Evolutionary conservation across 2,888 invertebrate species (phyloP), one percentile per base, ranked within the genome.

Genomic region (Sarcophaga caerulescens): DNA sequence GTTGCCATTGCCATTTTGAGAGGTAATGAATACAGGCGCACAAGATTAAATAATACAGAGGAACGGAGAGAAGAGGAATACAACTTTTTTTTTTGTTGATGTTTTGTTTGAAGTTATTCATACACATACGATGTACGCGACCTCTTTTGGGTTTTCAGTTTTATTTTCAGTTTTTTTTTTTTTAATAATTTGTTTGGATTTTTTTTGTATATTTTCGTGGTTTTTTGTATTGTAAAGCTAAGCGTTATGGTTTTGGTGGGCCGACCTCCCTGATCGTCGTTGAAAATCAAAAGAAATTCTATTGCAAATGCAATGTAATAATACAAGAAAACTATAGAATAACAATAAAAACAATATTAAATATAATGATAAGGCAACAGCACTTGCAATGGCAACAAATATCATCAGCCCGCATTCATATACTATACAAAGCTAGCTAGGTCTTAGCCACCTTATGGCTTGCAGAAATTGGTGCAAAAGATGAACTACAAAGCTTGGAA

Each of bases 191-290:
- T 59, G 62, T 12, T 66, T 11, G 14, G 47, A 47, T 8, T 35
- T 35, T 35, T 19, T 44, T 6, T 17, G 19, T 60, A n/a, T 11
- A 45, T 4, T 75, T 47, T 25, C 35, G 4, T 0, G 59, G n/a
- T 44, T 65, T 71, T 35, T 35, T 35, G 25, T 60, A 60, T 71
- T 76, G 60, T 82, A 14, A 70, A 70, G 59, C 47, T 60, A 25
- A 12, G 35, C 52, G 62, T n/a, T 78, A 52, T 23, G 68, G 68
- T 44, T 45, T 75, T 75, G 79, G 59, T 65, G 65, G 73, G 68
- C 23, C 84, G 86, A 86, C 86, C 86, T 84, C 70, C 84, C 65
- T 86, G 81, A 71, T 81, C 75, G 84, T 81, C 71, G 84, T 81
- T 81, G 77, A 86, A 74, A 68, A 69, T 69, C 45, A 68, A 71